Evolutionary conservation across 2,797 vertebrate genomes (phyloP).

Genomic region (Cyprinodon diabolis): DNA sequence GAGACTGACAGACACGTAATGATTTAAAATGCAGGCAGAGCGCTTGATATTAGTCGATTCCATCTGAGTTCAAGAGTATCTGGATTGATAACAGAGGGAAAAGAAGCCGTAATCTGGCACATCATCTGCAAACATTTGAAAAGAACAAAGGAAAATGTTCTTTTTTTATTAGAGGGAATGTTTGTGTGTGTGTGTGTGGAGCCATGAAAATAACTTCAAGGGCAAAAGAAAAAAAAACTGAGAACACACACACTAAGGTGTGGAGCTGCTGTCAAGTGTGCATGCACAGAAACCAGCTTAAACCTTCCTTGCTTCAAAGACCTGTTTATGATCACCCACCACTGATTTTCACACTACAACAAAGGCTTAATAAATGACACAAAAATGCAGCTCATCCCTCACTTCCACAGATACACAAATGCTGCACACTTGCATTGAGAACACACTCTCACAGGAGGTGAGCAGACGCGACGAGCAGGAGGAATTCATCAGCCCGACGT

Average conservation of each 20-base stretch:
- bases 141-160: constrained; percentile 64
- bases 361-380: constrained; percentile 36
- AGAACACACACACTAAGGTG: constrained; percentile 18
- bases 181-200: constrained; percentile 26
- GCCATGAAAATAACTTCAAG: constrained; percentile 55
- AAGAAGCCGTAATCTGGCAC: constrained; percentile 37
- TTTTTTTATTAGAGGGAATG: constrained; percentile 29
- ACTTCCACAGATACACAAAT: constrained; percentile 30
- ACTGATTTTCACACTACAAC: constrained; percentile 31
- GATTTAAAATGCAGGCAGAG: constrained; percentile 28
- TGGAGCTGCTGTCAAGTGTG: neutral
- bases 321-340: constrained; percentile 17
- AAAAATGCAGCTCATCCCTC: constrained; percentile 24
- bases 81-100: constrained; percentile 41
- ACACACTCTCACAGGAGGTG: constrained; percentile 46
- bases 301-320: constrained; percentile 17
- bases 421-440: constrained; percentile 23
- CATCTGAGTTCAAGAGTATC: constrained; percentile 27
- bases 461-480: constrained; percentile 59
- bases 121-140: constrained; percentile 55
- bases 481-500: constrained; percentile 58
- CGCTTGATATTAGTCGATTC: constrained; percentile 12
- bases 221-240: constrained; percentile 35
- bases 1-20: constrained; percentile 26
- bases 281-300: neutral